Percentiles rank a stretch among this genome's conserved stretches.
These are phyloP conservation scores for Nansenia antarctica DNA, from an alignment of 2,113 vertebrate species.

Conservation along the genomic window DNA sequence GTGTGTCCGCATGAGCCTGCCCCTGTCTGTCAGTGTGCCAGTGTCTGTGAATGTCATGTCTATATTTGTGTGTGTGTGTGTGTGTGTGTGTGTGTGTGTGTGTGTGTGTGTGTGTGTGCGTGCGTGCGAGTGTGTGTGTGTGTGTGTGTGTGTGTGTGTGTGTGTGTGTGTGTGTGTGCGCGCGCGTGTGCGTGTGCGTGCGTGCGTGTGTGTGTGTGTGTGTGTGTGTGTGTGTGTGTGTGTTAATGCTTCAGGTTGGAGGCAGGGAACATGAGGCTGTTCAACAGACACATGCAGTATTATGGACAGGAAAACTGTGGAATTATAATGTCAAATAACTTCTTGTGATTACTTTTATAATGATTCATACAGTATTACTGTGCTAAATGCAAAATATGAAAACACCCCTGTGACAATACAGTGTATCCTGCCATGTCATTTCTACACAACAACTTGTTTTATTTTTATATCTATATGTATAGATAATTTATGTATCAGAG, in stretches of 20 bases:
- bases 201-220: conserved; percentile 25
- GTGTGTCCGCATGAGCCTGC: neutral
- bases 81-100: neutral
- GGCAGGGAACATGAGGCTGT: conserved; percentile 38
- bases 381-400: neutral
- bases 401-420: conserved; percentile 25
- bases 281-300: conserved; percentile 27
- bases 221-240: conserved; percentile 1
- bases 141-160: neutral
- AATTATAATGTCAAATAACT: conserved; percentile 4
- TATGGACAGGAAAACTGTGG: conserved; percentile 35
- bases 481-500: conserved; percentile 4
- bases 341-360: conserved; percentile 16
- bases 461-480: neutral
- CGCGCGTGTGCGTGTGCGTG: conserved; percentile 14
- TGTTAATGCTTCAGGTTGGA: conserved; percentile 2
- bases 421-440: neutral
- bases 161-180: neutral
- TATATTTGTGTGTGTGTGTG: neutral
- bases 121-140: too few relatives aligned
- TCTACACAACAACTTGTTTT: neutral
- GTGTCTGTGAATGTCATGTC: neutral
- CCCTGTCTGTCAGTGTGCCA: neutral
- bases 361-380: neutral
- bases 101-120: too few relatives aligned